Conservation (phyloP, 2,113 vertebrate genomes). For the Halcyon malimbica region DNA sequence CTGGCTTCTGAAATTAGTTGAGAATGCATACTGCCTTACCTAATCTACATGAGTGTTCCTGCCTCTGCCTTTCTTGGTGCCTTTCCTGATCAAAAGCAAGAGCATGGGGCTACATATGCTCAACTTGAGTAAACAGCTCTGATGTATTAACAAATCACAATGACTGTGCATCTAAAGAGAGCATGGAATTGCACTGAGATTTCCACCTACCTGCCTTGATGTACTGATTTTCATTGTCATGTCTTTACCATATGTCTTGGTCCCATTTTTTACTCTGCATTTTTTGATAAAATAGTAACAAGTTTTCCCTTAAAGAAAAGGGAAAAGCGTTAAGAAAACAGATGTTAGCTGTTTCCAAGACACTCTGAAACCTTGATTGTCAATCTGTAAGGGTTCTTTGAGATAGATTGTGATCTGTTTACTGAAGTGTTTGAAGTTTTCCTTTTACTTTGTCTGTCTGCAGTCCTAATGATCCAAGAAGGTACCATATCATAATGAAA, state of each 20-base stretch:
- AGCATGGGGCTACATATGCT: not conserved
- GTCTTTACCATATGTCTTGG: not conserved
- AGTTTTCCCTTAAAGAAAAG: not conserved
- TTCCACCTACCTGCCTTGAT: not conserved
- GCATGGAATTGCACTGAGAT: not conserved
- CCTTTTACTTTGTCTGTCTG: not conserved
- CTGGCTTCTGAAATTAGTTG: not conserved
- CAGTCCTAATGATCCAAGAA: not conserved
- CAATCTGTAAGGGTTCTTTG: not conserved
- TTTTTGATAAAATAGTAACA: not conserved
- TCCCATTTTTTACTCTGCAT: not conserved
- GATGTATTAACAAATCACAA: not conserved
- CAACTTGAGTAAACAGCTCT: not conserved
- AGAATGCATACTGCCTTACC: not conserved
- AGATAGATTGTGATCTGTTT: not conserved
- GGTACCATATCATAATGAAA: not conserved
- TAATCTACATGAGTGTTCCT: accelerated
- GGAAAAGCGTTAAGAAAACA: not conserved
- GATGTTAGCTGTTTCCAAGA: not conserved
- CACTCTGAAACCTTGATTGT: not conserved
- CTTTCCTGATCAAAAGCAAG: not conserved
- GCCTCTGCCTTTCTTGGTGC: not conserved
- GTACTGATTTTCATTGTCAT: not conserved
- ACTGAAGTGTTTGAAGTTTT: not conserved
- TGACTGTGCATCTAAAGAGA: not conserved